Base-by-base conservation (phyloP, 2,113 vertebrate species). In the Synodontis membranacea region DNA sequence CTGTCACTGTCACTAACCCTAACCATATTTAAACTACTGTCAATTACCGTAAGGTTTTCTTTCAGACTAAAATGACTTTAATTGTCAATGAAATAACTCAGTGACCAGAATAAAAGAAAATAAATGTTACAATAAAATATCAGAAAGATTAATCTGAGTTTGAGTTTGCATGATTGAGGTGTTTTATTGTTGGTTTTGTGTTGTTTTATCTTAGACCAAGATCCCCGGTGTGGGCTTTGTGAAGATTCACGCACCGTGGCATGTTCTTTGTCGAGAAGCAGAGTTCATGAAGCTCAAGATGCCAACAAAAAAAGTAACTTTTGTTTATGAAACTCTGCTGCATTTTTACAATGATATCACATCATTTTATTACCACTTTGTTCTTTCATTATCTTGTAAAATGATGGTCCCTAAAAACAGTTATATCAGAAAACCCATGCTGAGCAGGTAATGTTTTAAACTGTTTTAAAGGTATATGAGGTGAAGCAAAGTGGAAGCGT, bases 271-370 rank as follows among this genome's bases (percentile, higher is more conserved):
- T 90, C 92, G 97, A 82, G 97, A 97, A 82, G 97, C 97, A 0
- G 97, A 97, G 89, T 97, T 97, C 88, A 91, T 97, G 90, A 97
- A 97, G 68, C 94, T 97, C 74, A 97, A 97, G 92, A 97, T 97
- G 96, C 97, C 96, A 0, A 97, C 97, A 0, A 97, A 96, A 93
- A 97, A 97, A 94, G 97, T 97, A 46, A 93, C 8, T 62, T 46
- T 46, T 50, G 52, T 28, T 15, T 17, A 4, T 9, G 21, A 54
- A 9, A 28, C 4, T 2, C 21, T 23, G 21, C 10, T 46, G 23
- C 25, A 37, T 39, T 80, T 80, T 80, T 56, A 44, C 23, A 48
- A 2, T 31, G 6, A 50, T 50, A 28, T 78, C 28, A 28, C 21
- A 15, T 75, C 34, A 9, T 9, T 42, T 46, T 76, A 50, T 76